Evolutionary conservation across 2,888 invertebrate genomes (phyloP).

Genomic region (Ornithoptera alexandrae): DNA sequence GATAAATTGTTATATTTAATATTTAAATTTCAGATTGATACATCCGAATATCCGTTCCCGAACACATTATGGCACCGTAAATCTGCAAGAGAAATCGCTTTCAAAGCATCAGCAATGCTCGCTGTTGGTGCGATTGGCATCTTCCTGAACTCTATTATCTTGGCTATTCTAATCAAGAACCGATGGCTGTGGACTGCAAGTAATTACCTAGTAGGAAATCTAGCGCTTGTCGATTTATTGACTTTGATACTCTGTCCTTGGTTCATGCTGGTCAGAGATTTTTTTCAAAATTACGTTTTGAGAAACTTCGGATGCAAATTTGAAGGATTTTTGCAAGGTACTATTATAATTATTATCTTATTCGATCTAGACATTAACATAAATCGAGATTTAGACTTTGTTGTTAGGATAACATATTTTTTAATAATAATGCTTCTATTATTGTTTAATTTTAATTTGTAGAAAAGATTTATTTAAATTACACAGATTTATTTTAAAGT

Average conservation of each 20-base stretch:
- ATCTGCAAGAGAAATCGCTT: conserved; percentile 79
- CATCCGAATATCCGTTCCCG: conserved; percentile 75
- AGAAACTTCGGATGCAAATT: conserved; percentile 86
- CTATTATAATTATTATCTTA: background rate
- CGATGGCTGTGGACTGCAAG: conserved; percentile 84
- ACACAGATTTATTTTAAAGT: too few species aligned
- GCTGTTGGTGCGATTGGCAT: conserved; percentile 83
- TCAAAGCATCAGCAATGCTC: conserved; percentile 81
- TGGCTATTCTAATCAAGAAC: conserved; percentile 82
- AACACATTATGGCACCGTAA: conserved; percentile 84
- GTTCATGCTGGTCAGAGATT: conserved; percentile 86
- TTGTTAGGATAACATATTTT: too few species aligned
- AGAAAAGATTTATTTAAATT: too few species aligned
- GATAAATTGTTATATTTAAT: background rate
- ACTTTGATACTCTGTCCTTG: conserved; percentile 85
- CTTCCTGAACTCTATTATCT: conserved; percentile 83
- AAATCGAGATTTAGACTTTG: background rate
- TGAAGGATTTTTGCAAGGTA: conserved; percentile 88
- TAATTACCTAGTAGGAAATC: conserved; percentile 86
- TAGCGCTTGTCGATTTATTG: conserved; percentile 85
- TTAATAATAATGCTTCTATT: too few species aligned
- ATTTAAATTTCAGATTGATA: conserved; percentile 57
- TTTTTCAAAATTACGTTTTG: conserved; percentile 88
- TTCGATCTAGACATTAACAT: background rate
- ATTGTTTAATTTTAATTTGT: too few species aligned